These are phyloP conservation scores for Galeopsomyia nigrocyanea DNA, from an alignment of 2,888 invertebrate genomes.

Conservation along the genomic window DNA sequence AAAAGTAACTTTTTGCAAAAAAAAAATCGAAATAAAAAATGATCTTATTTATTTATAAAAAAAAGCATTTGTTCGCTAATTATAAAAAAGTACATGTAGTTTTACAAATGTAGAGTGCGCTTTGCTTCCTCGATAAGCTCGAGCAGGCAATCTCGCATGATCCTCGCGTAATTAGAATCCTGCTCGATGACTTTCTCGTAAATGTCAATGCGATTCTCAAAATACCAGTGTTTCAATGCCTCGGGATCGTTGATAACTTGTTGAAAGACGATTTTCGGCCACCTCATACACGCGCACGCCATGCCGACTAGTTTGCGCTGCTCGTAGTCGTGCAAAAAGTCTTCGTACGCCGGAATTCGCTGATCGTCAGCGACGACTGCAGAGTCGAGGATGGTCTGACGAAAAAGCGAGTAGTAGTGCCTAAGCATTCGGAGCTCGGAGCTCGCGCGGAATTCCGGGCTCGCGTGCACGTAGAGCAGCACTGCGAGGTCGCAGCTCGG, in stretches of 20 bases:
- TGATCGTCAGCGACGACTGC: neutral
- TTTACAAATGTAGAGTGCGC: neutral
- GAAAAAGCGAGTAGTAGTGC: conserved; percentile 14
- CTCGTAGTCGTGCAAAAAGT: conserved; percentile 22
- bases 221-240: conserved; percentile 32
- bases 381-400: neutral
- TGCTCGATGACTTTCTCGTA: conserved; percentile 20
- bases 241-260: conserved; percentile 1
- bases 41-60: neutral
- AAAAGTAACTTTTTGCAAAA: too few relatives aligned
- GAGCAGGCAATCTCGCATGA: conserved; percentile 1
- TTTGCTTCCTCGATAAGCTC: conserved; percentile 28
- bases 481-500: conserved; percentile 31
- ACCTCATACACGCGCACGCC: conserved; percentile 23
- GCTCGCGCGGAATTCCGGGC: conserved; percentile 2
- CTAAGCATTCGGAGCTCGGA: conserved; percentile 1
- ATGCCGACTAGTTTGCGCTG: conserved; percentile 23
- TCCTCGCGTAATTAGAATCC: conserved; percentile 17
- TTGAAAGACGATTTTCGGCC: conserved; percentile 21
- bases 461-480: conserved; percentile 26
- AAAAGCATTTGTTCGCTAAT: too few relatives aligned
- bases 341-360: neutral
- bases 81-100: neutral
- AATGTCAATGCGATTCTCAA: conserved; percentile 5
- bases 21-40: too few relatives aligned